Conservation (phyloP, 2,888 invertebrate genomes). For the Timema podura region DNA sequence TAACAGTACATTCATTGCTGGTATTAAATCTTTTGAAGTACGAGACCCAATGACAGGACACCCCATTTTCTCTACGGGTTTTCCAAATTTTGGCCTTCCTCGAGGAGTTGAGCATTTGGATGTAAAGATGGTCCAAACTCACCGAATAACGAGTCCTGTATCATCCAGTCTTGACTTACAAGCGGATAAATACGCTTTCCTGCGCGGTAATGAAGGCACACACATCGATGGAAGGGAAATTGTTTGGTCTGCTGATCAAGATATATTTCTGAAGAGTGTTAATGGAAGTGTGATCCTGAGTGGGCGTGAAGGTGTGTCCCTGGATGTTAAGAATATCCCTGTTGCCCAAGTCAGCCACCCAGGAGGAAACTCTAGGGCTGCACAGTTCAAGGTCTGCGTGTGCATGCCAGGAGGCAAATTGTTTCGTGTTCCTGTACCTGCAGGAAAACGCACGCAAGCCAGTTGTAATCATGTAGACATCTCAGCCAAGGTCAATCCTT, state of each 20-base stretch:
- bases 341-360: constrained; percentile 53
- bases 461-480: constrained; percentile 61
- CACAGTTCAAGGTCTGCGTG: constrained; percentile 82
- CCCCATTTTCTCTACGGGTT: constrained; percentile 69
- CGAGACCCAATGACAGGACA: constrained; percentile 60
- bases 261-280: constrained; percentile 68
- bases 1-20: constrained; percentile 64
- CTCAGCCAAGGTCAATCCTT: constrained; percentile 60
- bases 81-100: constrained; percentile 67
- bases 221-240: constrained; percentile 67
- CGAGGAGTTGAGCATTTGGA: constrained; percentile 61
- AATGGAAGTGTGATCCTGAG: constrained; percentile 70
- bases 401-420: constrained; percentile 86
- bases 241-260: constrained; percentile 72
- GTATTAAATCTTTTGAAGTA: constrained; percentile 64
- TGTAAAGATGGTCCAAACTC: constrained; percentile 64
- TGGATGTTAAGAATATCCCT: constrained; percentile 69
- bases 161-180: constrained; percentile 61
- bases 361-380: constrained; percentile 45
- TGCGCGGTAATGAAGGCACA: constrained; percentile 78
- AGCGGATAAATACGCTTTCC: constrained; percentile 62
- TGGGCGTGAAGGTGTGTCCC: constrained; percentile 63
- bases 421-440: constrained; percentile 70
- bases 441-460: constrained; percentile 48
- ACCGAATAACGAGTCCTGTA: constrained; percentile 69